Base-by-base conservation (phyloP, 35 echinoderm and acorn worm genomes). In the Diadema setosum region DNA sequence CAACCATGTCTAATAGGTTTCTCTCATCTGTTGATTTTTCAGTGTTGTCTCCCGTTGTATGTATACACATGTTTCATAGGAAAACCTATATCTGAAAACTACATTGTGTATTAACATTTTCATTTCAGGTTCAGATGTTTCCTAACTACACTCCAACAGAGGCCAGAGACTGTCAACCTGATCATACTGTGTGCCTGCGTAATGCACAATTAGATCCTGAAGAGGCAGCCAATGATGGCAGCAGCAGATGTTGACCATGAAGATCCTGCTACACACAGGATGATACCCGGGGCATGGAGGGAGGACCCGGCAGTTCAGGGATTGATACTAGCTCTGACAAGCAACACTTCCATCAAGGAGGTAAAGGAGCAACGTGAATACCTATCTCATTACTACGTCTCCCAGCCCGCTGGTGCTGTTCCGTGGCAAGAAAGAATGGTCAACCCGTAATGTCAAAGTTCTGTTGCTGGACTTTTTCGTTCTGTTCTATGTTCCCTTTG, bases 261-360 rank as follows among this genome's bases (percentile, higher is more conserved):
- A 83, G 81, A 83, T 56, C 81, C 5, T 16, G 42, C 8, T 1
- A 58, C 81, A 83, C 81, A 23, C 39, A 37, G 0, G 27, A 24
- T 83, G 42, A 83, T 83, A 5, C 81, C 81, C 58, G 81, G 81
- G 27, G 81, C 7, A 83, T 83, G 81, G 81, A 46, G 81, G 41
- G 36, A 34, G 8, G 83, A 65, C 61, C 84, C 29, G 16, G 23
- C 27, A 8, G 15, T 86, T 17, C 58, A 86, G 18, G 83, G 80
- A 20, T 15, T 85, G 49, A 58, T 16, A n/a, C 39, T 42, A 45
- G 29, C 50, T 85, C 83, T 27, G 44, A 60, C 52, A 30, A 25
- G 55, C 18, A 58, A 58, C 55, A 58, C 55, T 58, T 58, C 55
- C 14, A 58, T 58, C 55, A 58, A 58, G 55, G 55, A 58, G 14